Evolutionary conservation across 92 coral and sea anemone species (phyloP).

Genomic region (Blastomussa wellsi): DNA sequence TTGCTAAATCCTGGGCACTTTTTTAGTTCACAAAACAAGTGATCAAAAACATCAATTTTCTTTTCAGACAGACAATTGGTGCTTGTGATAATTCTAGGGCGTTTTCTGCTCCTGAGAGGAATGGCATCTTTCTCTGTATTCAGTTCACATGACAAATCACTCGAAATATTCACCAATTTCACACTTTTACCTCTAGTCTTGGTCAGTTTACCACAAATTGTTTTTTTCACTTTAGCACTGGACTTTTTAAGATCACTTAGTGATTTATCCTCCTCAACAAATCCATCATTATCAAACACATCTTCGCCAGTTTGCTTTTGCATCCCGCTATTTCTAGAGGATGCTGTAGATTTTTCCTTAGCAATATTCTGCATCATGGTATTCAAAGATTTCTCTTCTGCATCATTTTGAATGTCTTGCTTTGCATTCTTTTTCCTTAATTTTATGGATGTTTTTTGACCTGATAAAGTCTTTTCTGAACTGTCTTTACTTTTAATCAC

Average conservation of each 20-base stretch:
- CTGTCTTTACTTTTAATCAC: neutral
- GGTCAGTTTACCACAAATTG: neutral
- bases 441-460: neutral
- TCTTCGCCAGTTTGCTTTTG: neutral
- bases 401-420: neutral
- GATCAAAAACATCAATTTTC: conserved; percentile 74
- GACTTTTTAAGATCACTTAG: neutral
- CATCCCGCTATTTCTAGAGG: conserved; percentile 4
- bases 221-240: conserved; percentile 5
- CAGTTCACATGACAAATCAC: neutral
- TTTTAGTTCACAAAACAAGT: conserved; percentile 66
- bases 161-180: neutral
- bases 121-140: neutral
- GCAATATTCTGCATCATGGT: neutral
- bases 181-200: conserved; percentile 6
- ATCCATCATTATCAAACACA: neutral
- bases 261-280: neutral
- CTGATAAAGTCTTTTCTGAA: neutral
- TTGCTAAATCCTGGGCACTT: conserved; percentile 60
- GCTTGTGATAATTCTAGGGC: neutral
- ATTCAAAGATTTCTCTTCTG: neutral
- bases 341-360: neutral
- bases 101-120: conserved; percentile 7
- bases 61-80: neutral
- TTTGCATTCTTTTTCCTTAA: conserved; percentile 3